Conservation (phyloP, 2,113 vertebrate species). For the Haemorhous mexicanus region DNA sequence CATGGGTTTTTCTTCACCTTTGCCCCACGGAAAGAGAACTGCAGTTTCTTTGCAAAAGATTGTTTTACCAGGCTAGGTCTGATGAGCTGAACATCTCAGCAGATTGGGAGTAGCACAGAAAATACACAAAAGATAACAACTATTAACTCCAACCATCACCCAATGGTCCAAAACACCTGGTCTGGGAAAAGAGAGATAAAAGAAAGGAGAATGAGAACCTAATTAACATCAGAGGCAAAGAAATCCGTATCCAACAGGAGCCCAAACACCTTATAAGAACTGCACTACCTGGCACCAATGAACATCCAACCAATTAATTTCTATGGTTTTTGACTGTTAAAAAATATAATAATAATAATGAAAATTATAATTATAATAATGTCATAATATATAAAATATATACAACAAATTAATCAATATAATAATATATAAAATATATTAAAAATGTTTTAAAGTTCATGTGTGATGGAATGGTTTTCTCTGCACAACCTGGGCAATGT, state of each 20-base stretch:
- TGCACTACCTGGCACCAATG: rapidly evolving
- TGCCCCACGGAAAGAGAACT: rapidly evolving
- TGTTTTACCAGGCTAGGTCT: not conserved
- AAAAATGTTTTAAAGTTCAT: not conserved
- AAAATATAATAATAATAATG: not conserved
- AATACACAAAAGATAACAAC: not conserved
- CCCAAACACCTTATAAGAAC: too few species aligned
- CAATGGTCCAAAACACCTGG: not conserved
- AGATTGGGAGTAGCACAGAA: not conserved
- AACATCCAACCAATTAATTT: not conserved
- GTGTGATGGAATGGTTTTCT: not conserved
- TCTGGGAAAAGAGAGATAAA: not conserved
- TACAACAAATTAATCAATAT: too few species aligned
- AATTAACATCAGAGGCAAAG: rapidly evolving
- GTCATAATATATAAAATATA: too few species aligned
- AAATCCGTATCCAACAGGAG: rapidly evolving
- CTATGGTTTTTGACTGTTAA: not conserved
- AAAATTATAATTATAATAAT: too few species aligned
- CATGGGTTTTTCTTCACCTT: not conserved
- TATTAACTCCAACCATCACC: not conserved
- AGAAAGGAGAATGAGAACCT: not conserved
- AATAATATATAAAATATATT: too few species aligned
- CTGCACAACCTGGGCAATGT: rapidly evolving
- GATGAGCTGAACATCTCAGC: not conserved
- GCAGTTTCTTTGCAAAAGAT: not conserved